Evolutionary conservation across 2,113 vertebrate species (phyloP), one percentile per base, ranked within the genome.

Genomic region (Phasianus colchicus): DNA sequence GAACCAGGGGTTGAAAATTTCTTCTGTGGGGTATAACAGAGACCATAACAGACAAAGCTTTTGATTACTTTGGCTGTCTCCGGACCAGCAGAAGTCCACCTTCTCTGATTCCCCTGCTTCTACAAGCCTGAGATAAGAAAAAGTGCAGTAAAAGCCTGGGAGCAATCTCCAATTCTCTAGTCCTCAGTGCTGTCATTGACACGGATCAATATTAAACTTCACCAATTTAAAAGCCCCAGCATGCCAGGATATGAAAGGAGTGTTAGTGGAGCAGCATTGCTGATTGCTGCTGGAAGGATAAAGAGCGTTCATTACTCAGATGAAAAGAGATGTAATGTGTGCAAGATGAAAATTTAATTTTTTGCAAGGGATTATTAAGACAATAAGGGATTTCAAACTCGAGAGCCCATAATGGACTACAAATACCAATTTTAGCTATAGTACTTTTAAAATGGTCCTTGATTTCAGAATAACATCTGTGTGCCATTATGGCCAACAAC

Each of bases 281-380:
- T 63, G 47, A 17, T 45, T 50, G 76, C 66, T 55, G 47, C 57
- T 63, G 10, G 25, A 61, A 80, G 47, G 60, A 69, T 27, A 36
- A 45, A 77, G 72, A 57, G 45, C 1, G 32, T 82, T 81, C 65
- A 71, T 76, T 61, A 18, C 48, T 80, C 71, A 50, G 78, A 82
- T 88, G 90, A 82, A 93, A 50, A 48, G 30, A 74, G 60, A 93
- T 55, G 50, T 64, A 54, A 34, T 43, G 74, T 47, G 52, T 73
- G 55, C 66, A 82, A 63, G 63, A 76, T 63, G 61, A 55, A 42
- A 66, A 87, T 86, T 57, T 69, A 30, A 64, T 81, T 83, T 83
- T 91, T 64, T 91, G 38, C 75, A 69, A 34, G 61, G 89, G 90
- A 93, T 97, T 97, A 93, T 55, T 50, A 58, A 91, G 84, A 89